These are phyloP conservation scores for Setophaga kirtlandii DNA, from an alignment of 2,113 vertebrate genomes.

Conservation along the genomic window DNA sequence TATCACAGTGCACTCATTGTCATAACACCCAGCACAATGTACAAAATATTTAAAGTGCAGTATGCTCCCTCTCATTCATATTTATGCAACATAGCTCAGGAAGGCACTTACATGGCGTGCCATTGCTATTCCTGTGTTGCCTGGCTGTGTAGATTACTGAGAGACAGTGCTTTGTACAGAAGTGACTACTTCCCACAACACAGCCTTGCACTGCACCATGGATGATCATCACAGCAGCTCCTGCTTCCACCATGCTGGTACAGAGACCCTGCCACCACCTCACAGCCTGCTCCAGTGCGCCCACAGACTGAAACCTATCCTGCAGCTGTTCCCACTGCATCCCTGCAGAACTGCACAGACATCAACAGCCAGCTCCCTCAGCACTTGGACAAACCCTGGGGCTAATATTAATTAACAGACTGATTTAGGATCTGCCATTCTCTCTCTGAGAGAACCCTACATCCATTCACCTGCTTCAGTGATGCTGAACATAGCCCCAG, in stretches of 20 bases:
- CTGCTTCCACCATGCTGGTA: background rate
- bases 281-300: background rate
- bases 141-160: background rate
- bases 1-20: constrained; percentile 39
- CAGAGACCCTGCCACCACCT: background rate
- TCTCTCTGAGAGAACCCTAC: background rate
- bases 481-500: background rate
- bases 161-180: background rate
- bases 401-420: background rate
- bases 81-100: constrained; percentile 12
- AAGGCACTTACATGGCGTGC: background rate
- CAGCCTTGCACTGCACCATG: background rate
- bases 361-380: background rate
- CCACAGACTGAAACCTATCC: background rate
- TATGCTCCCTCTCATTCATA: constrained; percentile 8
- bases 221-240: background rate
- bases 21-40: background rate
- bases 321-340: background rate
- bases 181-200: background rate
- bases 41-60: constrained; percentile 31
- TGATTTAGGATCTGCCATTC: background rate
- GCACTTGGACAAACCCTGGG: background rate
- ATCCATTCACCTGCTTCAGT: background rate
- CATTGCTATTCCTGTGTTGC: background rate
- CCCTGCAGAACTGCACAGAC: background rate